Evolutionary conservation across 2,113 vertebrate species (phyloP).

Genomic region (Channa maculata): DNA sequence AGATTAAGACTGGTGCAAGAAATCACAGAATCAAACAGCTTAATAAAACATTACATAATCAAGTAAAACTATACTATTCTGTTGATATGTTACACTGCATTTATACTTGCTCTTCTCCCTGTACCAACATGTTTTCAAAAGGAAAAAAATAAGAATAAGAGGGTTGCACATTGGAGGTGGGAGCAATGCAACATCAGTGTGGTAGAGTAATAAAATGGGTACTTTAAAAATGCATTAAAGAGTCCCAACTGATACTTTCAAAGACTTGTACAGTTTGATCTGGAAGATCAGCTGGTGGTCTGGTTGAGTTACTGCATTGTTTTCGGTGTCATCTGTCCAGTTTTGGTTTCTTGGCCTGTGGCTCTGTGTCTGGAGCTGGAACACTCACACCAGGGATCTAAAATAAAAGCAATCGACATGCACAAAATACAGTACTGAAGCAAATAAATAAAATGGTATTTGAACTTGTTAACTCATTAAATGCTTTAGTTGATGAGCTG

Average conservation of each 20-base stretch:
- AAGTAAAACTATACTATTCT: slow-evolving; percentile 24
- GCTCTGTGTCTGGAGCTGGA: slow-evolving; percentile 76
- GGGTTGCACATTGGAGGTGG: neutral
- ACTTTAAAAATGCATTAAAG: neutral
- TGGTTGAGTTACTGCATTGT: neutral
- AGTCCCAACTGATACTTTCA: neutral
- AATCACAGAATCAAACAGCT: neutral
- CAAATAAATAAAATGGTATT: neutral
- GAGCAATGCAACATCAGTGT: neutral
- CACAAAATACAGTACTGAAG: neutral
- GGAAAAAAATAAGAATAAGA: neutral
- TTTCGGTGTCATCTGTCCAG: slow-evolving; percentile 77
- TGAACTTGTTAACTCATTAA: neutral
- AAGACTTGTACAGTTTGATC: neutral
- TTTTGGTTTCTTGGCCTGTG: slow-evolving; percentile 89
- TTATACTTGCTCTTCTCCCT: neutral
- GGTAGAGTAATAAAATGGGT: slow-evolving; percentile 2
- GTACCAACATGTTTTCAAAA: slow-evolving; percentile 1
- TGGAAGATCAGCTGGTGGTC: slow-evolving; percentile 1
- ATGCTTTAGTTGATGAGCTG: neutral
- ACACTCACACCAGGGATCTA: slow-evolving; percentile 87
- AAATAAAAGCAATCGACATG: slow-evolving; percentile 7
- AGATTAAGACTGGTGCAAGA: neutral
- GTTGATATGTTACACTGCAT: neutral
- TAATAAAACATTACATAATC: neutral